phyloP scores from a whole-genome alignment of 2,113 vertebrate species.

The Phocoena sinus region DNA sequence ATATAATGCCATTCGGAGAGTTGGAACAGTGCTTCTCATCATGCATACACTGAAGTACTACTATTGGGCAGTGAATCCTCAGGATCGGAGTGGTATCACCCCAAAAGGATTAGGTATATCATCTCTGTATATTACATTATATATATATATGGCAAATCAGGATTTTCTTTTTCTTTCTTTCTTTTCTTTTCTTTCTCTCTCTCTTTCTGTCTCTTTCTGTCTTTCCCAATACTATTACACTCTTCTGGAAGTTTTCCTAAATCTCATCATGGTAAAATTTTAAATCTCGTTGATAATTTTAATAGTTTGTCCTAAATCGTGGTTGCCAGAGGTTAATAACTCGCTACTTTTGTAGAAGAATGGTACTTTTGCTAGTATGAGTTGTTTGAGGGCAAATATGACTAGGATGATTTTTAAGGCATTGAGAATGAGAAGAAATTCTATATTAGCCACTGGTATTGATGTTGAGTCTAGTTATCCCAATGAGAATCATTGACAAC shows the following conservation, averaged over 20 bases:
- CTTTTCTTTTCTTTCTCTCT: neutral
- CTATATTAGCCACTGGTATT: neutral
- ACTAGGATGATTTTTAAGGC: neutral
- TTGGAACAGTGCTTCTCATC: conserved; percentile 94
- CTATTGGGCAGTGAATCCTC: conserved; percentile 96
- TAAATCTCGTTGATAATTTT: neutral
- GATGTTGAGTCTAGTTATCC: neutral
- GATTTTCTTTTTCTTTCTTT: neutral
- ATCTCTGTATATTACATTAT: neutral
- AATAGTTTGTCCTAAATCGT: neutral
- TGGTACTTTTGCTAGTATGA: neutral
- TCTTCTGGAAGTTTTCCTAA: neutral
- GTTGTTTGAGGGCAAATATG: neutral
- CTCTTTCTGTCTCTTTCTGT: neutral
- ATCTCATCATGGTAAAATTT: neutral
- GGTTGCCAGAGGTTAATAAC: neutral
- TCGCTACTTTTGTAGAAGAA: neutral
- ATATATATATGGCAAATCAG: neutral
- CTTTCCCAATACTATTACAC: neutral
- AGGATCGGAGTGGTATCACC: conserved; percentile 93
- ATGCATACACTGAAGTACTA: conserved; percentile 98
- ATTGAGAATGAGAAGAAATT: neutral
- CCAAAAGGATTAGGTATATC: conserved; percentile 92
- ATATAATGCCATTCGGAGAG: conserved; percentile 93
- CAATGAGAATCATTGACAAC: neutral